phyloP scores from a whole-genome alignment of 2,113 vertebrate genomes.

The mouse (Mus musculus) region GRCm39 chr17:16130501-16131000 shows the following conservation, averaged over 20 bases:
- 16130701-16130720: background rate
- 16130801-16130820: background rate
- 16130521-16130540: background rate
- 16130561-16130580: background rate
- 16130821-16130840: background rate
- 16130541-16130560: background rate
- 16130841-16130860: background rate
- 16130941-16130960: background rate
- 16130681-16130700: background rate
- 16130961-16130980: background rate
- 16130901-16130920: background rate
- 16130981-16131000: background rate
- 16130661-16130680: background rate
- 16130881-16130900: background rate
- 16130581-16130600: background rate
- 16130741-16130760: background rate
- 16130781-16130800: background rate
- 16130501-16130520: background rate
- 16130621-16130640: background rate
- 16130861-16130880: background rate
- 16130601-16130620: background rate
- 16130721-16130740: background rate
- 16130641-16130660: background rate
- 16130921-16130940: background rate
- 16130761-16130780: constrained; percentile 20